phyloP scores from a whole-genome alignment of 2,113 vertebrate genomes.

The Fulmarus glacialis region DNA sequence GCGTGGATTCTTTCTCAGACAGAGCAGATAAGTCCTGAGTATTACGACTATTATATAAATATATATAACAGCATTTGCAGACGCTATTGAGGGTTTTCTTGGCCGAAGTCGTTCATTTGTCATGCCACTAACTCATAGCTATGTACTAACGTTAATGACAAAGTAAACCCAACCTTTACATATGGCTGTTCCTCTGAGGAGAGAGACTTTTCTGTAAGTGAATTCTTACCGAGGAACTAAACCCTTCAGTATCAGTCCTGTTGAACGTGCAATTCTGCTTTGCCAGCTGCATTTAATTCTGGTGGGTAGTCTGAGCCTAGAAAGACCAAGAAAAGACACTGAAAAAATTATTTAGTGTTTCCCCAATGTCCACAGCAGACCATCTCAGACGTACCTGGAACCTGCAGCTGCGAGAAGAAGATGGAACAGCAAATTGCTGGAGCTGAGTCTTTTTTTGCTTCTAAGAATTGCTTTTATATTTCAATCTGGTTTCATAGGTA shows the following conservation, averaged over 20 bases:
- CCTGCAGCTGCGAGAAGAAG: background rate
- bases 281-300: background rate
- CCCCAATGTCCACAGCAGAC: too few relatives aligned
- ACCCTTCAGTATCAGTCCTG: background rate
- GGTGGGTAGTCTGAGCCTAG: background rate
- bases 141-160: background rate
- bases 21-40: background rate
- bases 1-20: background rate
- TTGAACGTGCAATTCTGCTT: background rate
- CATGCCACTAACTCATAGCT: background rate
- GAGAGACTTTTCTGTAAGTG: background rate
- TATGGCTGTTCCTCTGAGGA: background rate
- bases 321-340: background rate
- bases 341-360: background rate
- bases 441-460: background rate
- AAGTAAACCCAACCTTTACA: background rate
- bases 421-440: background rate
- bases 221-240: background rate
- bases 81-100: background rate
- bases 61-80: background rate
- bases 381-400: background rate
- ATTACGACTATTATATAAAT: background rate
- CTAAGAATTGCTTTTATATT: background rate
- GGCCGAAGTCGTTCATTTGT: background rate
- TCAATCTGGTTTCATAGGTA: background rate